phyloP scores from a whole-genome alignment of 2,888 invertebrate species.

The Tyria jacobaeae region DNA sequence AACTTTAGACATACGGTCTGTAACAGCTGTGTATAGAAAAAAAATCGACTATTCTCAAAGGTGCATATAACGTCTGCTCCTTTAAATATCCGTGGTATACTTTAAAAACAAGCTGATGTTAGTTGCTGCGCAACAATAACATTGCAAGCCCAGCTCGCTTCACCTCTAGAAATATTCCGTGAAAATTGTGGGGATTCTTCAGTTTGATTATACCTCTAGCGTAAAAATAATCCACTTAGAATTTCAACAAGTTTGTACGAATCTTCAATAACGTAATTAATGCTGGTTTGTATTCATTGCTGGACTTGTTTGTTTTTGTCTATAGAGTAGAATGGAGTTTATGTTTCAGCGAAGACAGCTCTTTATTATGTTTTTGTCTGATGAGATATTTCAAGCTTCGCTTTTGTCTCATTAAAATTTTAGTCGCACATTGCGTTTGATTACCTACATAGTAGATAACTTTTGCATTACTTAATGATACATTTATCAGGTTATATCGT shows the following conservation, averaged over 20 bases:
- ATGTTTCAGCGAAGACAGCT: background rate
- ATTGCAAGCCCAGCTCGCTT: constrained; percentile 47
- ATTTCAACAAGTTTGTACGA: constrained; percentile 61
- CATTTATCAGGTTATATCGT: background rate
- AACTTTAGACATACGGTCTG: background rate
- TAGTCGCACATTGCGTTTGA: background rate
- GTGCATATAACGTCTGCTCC: constrained; percentile 34
- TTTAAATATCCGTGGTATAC: constrained; percentile 40
- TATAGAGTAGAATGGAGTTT: constrained; percentile 9
- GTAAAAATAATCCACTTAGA: constrained; percentile 75
- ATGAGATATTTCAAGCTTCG: background rate
- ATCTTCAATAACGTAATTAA: constrained; percentile 75
- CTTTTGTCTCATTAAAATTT: background rate
- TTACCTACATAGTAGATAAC: background rate
- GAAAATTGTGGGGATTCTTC: constrained; percentile 55
- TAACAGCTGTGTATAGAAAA: background rate
- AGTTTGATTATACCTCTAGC: constrained; percentile 70
- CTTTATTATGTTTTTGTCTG: background rate
- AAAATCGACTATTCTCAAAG: constrained; percentile 9
- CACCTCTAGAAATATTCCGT: constrained; percentile 63
- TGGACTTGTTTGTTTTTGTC: constrained; percentile 30
- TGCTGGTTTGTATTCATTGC: constrained; percentile 57
- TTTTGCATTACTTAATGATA: background rate
- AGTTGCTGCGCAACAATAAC: constrained; percentile 55
- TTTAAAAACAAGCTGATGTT: constrained; percentile 50